Evolutionary conservation across 2,888 invertebrate genomes (phyloP), one percentile per base, ranked within the genome.

Genomic region (Choreutis nemorana): DNA sequence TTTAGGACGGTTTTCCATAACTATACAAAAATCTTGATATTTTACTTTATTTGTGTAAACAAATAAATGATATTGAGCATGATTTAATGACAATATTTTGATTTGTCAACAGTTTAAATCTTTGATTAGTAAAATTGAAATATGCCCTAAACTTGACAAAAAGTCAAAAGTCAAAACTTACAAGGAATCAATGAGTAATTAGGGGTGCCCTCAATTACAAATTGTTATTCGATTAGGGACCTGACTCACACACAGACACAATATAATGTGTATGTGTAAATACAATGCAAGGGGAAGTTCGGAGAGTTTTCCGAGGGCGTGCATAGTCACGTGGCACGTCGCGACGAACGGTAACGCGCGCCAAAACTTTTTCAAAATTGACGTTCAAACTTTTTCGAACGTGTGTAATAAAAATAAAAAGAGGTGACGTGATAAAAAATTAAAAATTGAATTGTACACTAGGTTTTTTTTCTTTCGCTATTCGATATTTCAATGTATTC

Each of bases 181-280:
- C 40, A 41, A 45, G 50, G 46, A 51, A 66, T 71, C 70, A 73
- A 73, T 71, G 61, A 70, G 57, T 71, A 65, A 68, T 72, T 70
- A 71, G 55, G 54, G 47, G 46, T 47, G 40, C 51, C 52, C 55
- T 45, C 50, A 47, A 64, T 59, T 56, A 57, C 56, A 48, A 56
- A 62, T 65, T 59, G 62, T 55, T 61, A 64, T 66, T 57, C 57
- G 64, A 70, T 71, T 63, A 62, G 56, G 59, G 59, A 34, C 32
- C 37, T 39, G 15, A 37, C 39, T 29, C 50, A 49, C 53, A 46
- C 57, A 50, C 50, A 45, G 49, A 45, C 25, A 34, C 29, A 26
- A 29, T 30, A 35, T 31, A 4, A 39, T 30, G 35, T 36, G 34
- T 40, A 41, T 45, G 44, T 46, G 45, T 49, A 46, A 41, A 41